Conservation (phyloP, 2,888 invertebrate species). For the Mythimna lalbum region DNA sequence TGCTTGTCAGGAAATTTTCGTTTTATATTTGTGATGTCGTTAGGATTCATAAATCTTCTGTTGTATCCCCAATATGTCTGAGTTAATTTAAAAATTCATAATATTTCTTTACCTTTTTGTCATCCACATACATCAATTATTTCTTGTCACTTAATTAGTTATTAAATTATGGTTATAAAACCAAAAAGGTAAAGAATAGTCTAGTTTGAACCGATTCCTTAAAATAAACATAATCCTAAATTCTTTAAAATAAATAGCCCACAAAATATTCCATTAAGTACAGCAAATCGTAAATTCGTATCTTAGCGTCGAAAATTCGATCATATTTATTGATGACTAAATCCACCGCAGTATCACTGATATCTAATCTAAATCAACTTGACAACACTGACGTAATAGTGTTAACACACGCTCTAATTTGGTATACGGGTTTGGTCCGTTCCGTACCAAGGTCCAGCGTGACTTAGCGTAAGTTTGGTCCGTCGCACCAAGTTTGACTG, state of each 20-base stretch:
- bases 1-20: background rate
- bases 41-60: background rate
- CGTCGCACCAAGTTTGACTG: too few species aligned
- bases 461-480: too few species aligned
- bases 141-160: background rate
- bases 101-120: background rate
- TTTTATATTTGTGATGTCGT: background rate
- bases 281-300: conserved; percentile 17
- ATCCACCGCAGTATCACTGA: conserved; percentile 19
- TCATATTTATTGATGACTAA: conserved; percentile 34
- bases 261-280: conserved; percentile 31
- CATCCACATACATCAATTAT: background rate
- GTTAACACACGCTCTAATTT: too few species aligned
- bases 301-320: conserved; percentile 4
- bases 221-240: background rate
- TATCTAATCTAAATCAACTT: conserved; percentile 35
- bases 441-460: too few species aligned
- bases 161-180: background rate
- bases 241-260: background rate
- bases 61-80: background rate
- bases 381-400: conserved; percentile 13
- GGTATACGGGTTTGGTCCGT: too few species aligned
- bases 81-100: too few species aligned
- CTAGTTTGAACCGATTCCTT: background rate
- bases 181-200: background rate